Percentiles rank a stretch among this genome's conserved stretches.
Evolutionary conservation across 2,888 invertebrate species (phyloP).

Genomic region (Smittia aterrima): DNA sequence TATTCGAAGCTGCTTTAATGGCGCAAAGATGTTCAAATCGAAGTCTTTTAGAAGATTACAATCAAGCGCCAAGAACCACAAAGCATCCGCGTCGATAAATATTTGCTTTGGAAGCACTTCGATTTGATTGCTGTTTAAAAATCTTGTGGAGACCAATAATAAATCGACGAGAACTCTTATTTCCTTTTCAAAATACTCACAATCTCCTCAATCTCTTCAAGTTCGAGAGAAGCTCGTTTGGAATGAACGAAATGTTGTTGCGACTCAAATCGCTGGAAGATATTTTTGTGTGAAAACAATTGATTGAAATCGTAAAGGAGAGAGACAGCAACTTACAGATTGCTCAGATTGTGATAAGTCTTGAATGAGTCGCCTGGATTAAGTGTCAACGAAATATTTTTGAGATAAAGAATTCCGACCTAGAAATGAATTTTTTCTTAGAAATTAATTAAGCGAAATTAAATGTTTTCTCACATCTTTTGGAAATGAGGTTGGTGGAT

Average conservation of each 20-base stretch:
- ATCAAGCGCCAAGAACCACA: conserved; percentile 55
- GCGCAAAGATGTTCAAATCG: conserved; percentile 53
- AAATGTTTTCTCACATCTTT: not conserved
- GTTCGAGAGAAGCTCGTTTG: conserved; percentile 54
- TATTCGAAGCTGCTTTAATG: conserved; percentile 53
- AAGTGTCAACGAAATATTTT: not conserved
- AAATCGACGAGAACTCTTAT: not conserved
- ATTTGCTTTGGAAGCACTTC: conserved; percentile 51
- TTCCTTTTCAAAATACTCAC: conserved; percentile 52
- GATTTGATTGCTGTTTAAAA: conserved; percentile 51
- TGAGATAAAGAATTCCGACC: conserved; percentile 13
- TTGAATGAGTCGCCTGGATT: not conserved
- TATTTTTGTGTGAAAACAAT: conserved; percentile 29
- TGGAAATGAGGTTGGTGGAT: conserved; percentile 5
- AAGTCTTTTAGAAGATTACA: conserved; percentile 55
- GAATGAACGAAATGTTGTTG: conserved; percentile 55
- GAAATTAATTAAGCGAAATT: not conserved
- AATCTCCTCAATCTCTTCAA: conserved; percentile 55
- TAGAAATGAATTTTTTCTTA: not conserved
- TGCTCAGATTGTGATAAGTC: not conserved
- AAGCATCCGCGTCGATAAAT: conserved; percentile 52
- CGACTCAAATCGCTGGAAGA: conserved; percentile 49
- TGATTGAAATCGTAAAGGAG: not conserved
- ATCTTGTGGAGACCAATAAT: conserved; percentile 45
- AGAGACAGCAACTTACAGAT: conserved; percentile 15